phyloP scores from a whole-genome alignment of 2,888 invertebrate genomes.

The Pterobdella sp. region DNA sequence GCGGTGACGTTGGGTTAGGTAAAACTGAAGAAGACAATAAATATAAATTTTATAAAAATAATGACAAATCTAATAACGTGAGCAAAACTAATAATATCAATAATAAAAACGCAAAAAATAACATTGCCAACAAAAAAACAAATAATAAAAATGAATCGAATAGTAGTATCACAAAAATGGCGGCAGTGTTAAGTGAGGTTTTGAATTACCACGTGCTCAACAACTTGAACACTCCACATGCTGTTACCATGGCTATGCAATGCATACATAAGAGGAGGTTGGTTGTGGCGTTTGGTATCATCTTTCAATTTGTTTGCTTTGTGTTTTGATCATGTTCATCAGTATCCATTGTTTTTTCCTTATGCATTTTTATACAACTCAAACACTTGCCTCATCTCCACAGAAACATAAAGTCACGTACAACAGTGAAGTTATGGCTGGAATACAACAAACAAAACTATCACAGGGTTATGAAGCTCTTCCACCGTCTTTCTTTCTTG shows the following conservation, averaged over 20 bases:
- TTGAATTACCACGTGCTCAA: not conserved
- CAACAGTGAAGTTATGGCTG: not conserved
- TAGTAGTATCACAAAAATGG: not conserved
- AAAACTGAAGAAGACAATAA: not conserved
- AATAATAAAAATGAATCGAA: not conserved
- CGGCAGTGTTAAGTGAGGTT: not conserved
- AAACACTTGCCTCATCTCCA: not conserved
- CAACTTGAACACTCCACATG: not conserved
- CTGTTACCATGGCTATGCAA: not conserved
- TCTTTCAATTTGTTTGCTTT: too few relatives aligned
- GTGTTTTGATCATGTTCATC: too few relatives aligned
- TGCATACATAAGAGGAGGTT: not conserved
- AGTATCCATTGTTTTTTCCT: too few relatives aligned
- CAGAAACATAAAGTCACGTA: not conserved
- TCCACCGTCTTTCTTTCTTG: not conserved
- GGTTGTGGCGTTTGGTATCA: too few relatives aligned
- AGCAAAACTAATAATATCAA: not conserved
- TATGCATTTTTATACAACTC: too few relatives aligned
- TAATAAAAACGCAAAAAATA: not conserved
- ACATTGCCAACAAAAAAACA: not conserved
- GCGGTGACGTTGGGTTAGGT: not conserved
- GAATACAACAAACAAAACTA: not conserved
- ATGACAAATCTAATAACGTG: not conserved
- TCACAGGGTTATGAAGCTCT: not conserved
- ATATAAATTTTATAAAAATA: not conserved